A percentile compares a stretch with the other conserved stretches of the same genome.
phyloP scores from a whole-genome alignment of 2,888 invertebrate genomes.

The Argynnis bischoffii region DNA sequence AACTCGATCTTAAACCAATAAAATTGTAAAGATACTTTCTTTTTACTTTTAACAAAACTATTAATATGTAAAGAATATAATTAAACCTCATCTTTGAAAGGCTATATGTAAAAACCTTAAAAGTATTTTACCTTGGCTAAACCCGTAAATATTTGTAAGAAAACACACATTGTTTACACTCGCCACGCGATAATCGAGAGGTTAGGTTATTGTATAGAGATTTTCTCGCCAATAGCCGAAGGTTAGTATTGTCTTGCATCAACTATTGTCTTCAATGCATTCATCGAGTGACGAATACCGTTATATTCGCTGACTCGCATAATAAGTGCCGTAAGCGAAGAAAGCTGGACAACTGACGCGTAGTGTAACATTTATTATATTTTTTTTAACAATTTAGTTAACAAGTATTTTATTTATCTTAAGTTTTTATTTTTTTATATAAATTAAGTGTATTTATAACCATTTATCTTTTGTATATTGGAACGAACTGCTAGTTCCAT shows the following conservation, averaged over 20 bases:
- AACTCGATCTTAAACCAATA: no score
- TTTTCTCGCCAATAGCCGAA: conserved; percentile 23
- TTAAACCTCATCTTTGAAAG: no score
- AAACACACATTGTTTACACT: neutral
- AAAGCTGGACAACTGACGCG: conserved; percentile 29
- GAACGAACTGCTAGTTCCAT: no score
- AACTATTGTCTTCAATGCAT: conserved; percentile 51
- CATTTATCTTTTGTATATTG: no score
- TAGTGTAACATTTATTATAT: neutral
- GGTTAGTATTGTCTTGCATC: conserved; percentile 29
- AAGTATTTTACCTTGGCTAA: neutral
- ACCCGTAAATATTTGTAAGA: neutral
- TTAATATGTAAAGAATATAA: no score
- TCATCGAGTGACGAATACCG: conserved; percentile 34
- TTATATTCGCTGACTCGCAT: conserved; percentile 33
- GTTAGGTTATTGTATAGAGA: conserved; percentile 21
- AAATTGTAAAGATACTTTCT: no score
- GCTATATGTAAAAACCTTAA: no score
- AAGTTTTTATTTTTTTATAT: no score
- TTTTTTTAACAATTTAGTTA: neutral
- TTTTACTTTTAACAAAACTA: no score
- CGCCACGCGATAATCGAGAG: conserved; percentile 20
- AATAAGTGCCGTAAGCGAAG: conserved; percentile 31
- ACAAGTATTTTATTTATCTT: no score
- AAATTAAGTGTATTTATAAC: no score